Conservation (phyloP, 2,888 invertebrate species). For the Eilema depressum region DNA sequence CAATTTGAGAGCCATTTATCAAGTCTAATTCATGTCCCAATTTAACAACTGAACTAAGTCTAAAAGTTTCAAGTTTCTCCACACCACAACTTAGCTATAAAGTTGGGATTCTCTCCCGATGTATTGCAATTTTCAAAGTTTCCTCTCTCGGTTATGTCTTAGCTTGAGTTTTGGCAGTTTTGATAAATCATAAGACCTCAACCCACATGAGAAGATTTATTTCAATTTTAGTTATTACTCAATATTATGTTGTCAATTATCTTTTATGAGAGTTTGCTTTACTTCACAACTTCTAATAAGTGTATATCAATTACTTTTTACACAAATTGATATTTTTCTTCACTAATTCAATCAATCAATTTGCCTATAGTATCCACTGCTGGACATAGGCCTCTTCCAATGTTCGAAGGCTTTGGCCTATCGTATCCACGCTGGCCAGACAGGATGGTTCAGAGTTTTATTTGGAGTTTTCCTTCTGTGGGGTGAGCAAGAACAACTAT, state of each 20-base stretch:
- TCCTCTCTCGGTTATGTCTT: slow-evolving; percentile 34
- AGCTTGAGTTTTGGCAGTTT: slow-evolving; percentile 44
- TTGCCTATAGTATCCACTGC: no score
- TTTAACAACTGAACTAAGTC: slow-evolving; percentile 28
- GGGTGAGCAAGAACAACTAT: no score
- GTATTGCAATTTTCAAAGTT: slow-evolving; percentile 44
- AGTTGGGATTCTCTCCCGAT: slow-evolving; percentile 29
- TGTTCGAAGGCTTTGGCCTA: no score
- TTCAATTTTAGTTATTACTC: slow-evolving; percentile 32
- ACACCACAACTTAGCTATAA: slow-evolving; percentile 34
- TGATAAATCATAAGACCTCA: slow-evolving; percentile 46
- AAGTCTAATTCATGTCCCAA: slow-evolving; percentile 20
- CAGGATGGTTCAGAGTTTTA: no score
- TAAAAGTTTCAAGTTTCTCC: slow-evolving; percentile 32
- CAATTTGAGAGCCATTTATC: slow-evolving; percentile 7
- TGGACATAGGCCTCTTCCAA: no score
- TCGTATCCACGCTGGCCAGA: no score
- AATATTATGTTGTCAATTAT: slow-evolving; percentile 6
- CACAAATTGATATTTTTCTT: no score
- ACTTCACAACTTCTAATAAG: background rate
- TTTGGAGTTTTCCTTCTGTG: no score
- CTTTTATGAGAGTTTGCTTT: background rate
- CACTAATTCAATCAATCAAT: no score
- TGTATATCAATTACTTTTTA: no score
- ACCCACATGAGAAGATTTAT: slow-evolving; percentile 39